Evolutionary conservation across 2,888 invertebrate species (phyloP), one percentile per base, ranked within the genome.

Genomic region (Pristionchus arcanus): DNA sequence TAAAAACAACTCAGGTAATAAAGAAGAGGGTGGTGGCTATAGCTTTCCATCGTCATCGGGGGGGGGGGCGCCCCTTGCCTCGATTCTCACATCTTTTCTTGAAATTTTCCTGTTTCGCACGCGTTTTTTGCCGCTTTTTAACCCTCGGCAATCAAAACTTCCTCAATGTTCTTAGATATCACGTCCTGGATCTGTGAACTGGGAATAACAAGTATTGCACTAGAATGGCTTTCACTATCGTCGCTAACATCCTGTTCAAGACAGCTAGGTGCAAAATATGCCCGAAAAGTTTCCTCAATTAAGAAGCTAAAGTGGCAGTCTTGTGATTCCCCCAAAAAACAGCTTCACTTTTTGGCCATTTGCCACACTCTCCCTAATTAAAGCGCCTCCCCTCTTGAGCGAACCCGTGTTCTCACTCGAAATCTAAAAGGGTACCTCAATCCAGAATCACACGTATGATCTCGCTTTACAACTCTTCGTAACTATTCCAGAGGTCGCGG

Each of bases 311-410:
- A 63, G 63, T 55, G 55, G 55, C 63, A 63, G 63, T 63, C 63
- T n/a, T 21, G 63, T 63, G 63, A 63, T n/a, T 63, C 5, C 25
- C 25, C n/a, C 21, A 63, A 63, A 63, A 63, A 25, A 25, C n/a
- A 63, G 63, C 25, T 25, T 25, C 63, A 63, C 25, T 63, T 63
- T 63, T 63, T 63, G 63, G 21, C 19, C 55, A 15, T 5, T 49
- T 63, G 63, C 63, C 63, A 49, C 63, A 63, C 63, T 63, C n/a
- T 63, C 63, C 63, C n/a, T 63, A 63, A 63, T 63, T 63, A 63
- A 63, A 63, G 59, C 21, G 25, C 59, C 25, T 19, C 59, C 63
- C 63, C 63, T 63, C 63, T 63, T n/a, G n/a, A 63, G n/a, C n/a
- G 9, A 63, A 63, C 63, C n/a, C 63, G 63, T 21, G 63, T n/a